Conservation (phyloP, 2,113 vertebrate species). For the Castor canadensis region DNA sequence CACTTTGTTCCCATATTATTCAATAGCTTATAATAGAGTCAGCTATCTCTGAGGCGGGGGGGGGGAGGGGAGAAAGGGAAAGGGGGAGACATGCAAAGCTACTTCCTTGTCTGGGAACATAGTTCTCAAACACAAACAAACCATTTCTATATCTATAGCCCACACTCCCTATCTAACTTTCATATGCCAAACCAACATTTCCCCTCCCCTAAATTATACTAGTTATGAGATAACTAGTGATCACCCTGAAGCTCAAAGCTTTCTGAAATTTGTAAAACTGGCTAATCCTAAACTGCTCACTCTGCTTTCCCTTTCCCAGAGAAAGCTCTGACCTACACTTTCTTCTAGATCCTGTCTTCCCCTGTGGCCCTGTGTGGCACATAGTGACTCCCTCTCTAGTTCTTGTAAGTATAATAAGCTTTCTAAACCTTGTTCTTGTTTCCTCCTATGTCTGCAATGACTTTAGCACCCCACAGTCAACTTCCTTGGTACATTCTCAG, state of each 20-base stretch:
- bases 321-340: neutral
- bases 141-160: neutral
- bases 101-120: neutral
- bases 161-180: neutral
- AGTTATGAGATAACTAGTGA: neutral
- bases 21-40: too few relatives aligned
- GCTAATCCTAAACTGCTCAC: neutral
- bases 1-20: too few relatives aligned
- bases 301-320: neutral
- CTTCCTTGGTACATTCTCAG: neutral
- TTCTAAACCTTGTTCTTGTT: neutral
- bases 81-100: too few relatives aligned
- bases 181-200: neutral
- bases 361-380: neutral
- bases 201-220: neutral
- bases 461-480: neutral
- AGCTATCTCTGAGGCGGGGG: too few relatives aligned
- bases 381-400: neutral
- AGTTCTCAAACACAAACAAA: neutral
- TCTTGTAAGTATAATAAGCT: neutral
- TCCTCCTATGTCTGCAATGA: neutral
- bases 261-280: neutral
- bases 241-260: neutral
- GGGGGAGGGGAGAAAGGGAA: neutral
- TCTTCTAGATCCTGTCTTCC: neutral